Conservation (phyloP, 92 coral and sea anemone species). For the Porites lobata region DNA sequence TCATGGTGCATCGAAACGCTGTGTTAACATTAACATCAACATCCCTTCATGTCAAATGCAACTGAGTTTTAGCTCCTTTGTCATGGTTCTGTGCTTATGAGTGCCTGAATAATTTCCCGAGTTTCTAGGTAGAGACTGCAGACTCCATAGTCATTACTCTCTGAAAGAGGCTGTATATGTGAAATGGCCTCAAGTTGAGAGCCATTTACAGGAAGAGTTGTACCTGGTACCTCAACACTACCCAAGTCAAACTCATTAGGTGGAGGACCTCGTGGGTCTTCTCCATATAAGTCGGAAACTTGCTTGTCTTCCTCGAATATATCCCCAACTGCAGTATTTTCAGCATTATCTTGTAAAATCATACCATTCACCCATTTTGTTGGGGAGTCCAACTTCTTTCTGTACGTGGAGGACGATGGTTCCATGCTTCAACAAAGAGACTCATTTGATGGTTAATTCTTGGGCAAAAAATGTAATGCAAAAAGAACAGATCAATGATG, state of each 20-base stretch:
- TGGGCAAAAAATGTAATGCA: slow-evolving; percentile 21
- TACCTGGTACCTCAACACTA: no score
- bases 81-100: no score
- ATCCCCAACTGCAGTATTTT: slow-evolving; percentile 20
- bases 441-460: slow-evolving; percentile 7
- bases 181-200: no score
- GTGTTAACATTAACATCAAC: no score
- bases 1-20: no score
- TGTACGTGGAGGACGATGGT: slow-evolving; percentile 26
- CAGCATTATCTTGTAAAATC: slow-evolving; percentile 12
- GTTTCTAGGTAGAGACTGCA: no score
- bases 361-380: slow-evolving; percentile 27
- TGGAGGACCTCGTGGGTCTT: slow-evolving; percentile 43
- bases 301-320: slow-evolving; percentile 16
- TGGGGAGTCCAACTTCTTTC: not conserved
- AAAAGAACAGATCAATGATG: slow-evolving; percentile 9
- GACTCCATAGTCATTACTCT: not conserved
- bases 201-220: no score
- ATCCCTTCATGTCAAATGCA: no score
- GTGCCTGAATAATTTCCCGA: no score
- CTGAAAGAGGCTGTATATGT: no score
- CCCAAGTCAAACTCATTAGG: slow-evolving; percentile 23
- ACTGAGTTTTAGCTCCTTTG: no score
- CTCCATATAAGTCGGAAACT: not conserved
- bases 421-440: slow-evolving; percentile 15